Evolutionary conservation across 2,888 invertebrate genomes (phyloP), one percentile per base, ranked within the genome.

Genomic region (Thymelicus lineola): DNA sequence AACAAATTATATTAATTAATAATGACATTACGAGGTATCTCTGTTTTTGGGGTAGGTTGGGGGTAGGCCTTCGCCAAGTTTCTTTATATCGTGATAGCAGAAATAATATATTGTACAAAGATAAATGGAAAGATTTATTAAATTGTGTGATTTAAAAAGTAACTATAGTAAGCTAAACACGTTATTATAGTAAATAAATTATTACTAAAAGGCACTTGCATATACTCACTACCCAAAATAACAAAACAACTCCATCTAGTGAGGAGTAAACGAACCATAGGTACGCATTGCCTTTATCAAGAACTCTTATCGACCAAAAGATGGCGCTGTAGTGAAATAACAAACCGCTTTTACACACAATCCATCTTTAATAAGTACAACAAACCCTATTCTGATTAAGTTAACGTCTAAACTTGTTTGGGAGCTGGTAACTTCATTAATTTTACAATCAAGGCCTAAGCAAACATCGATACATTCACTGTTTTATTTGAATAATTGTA

Each of bases 401-500:
- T 77, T 80, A 81, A 73, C 77, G 81, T 73, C 17, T 76, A 77
- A 82, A 81, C 79, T 76, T 60, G 72, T 65, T 69, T 66, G 73
- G 67, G 71, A 71, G 68, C 72, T 55, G 65, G 42, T 42, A 42
- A 74, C 67, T 78, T 74, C 74, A 78, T 82, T 84, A 85, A 84
- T 80, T 78, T 77, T 82, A 85, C 85, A 87, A 87, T 88, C 87
- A 86, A 79, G 78, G 76, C 88, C 87, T 86, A 86, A 86, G 81
- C 82, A 88, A 90, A 90, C 86, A 87, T 83, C 77, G 79, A 78
- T 57, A 65, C 58, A 48, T 48, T n/a, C 12, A 36, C 48, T 38
- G 48, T 66, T 59, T 66, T 86, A 85, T 87, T 86, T 86, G 85
- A 86, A 85, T 88, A 86, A 88, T 87, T 85, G 84, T 86, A 82